Conservation (phyloP, 2,797 vertebrate genomes). For the Eremophila alpestris region DNA sequence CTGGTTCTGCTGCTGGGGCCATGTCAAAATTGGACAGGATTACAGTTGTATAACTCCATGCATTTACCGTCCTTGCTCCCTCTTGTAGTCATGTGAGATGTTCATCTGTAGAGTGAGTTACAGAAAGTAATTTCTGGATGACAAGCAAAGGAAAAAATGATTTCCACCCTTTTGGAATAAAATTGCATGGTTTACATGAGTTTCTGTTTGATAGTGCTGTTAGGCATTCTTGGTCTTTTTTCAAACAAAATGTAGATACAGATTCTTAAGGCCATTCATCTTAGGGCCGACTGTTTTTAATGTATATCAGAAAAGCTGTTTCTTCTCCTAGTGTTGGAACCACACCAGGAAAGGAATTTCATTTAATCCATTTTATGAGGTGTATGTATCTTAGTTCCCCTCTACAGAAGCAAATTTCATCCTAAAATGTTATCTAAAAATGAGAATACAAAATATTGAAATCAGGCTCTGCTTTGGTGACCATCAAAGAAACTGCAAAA, state of each 20-base stretch:
- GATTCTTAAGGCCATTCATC: neutral
- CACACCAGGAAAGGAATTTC: neutral
- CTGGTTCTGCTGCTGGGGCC: rapidly evolving
- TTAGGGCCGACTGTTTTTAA: neutral
- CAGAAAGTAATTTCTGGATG: neutral
- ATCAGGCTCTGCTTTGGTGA: neutral
- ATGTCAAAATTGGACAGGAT: neutral
- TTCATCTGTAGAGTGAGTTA: neutral
- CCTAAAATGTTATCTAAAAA: neutral
- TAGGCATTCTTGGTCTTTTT: neutral
- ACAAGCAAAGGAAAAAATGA: neutral
- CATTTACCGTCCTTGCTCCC: neutral
- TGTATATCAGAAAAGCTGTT: neutral
- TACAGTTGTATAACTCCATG: neutral
- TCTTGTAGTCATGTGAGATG: neutral
- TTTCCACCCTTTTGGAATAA: neutral
- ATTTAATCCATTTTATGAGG: neutral
- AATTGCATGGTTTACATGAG: neutral
- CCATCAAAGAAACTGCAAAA: neutral
- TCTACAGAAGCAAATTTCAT: neutral
- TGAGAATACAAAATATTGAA: neutral
- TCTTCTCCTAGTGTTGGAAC: neutral
- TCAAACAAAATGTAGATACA: neutral
- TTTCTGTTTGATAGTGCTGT: neutral
- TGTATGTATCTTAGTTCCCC: neutral